Evolutionary conservation across 2,113 vertebrate species (phyloP).

Genomic region (Naja naja): DNA sequence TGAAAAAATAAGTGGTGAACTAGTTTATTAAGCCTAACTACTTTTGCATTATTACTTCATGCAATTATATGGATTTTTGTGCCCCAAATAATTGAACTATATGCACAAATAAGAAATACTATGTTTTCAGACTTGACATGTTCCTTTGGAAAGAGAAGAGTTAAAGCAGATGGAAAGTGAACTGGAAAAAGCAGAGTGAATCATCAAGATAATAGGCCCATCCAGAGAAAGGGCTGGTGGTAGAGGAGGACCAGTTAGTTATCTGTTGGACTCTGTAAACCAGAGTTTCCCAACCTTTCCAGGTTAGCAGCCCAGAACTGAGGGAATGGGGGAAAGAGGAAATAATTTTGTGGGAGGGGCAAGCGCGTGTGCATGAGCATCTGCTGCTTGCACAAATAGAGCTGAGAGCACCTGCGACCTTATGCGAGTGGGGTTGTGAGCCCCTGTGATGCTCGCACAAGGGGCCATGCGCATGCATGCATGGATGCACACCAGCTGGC

Average conservation of each 20-base stretch:
- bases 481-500: too few relatives aligned
- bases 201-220: neutral
- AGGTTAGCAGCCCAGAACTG: too few relatives aligned
- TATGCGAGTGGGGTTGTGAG: too few relatives aligned
- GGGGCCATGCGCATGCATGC: too few relatives aligned
- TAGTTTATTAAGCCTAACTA: neutral
- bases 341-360: too few relatives aligned
- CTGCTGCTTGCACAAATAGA: too few relatives aligned
- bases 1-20: neutral
- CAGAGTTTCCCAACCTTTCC: neutral
- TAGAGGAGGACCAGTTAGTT: neutral
- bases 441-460: too few relatives aligned
- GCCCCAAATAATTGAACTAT: neutral
- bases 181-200: neutral
- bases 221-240: neutral
- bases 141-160: neutral
- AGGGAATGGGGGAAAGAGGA: too few relatives aligned
- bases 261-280: neutral
- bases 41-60: neutral
- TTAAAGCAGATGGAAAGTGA: neutral
- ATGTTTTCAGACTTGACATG: neutral
- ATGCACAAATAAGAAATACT: neutral
- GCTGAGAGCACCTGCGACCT: too few relatives aligned
- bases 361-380: too few relatives aligned
- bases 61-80: neutral